Evolutionary conservation across 2,113 vertebrate species (phyloP).

Genomic region (Myrmecophaga tridactyla): DNA sequence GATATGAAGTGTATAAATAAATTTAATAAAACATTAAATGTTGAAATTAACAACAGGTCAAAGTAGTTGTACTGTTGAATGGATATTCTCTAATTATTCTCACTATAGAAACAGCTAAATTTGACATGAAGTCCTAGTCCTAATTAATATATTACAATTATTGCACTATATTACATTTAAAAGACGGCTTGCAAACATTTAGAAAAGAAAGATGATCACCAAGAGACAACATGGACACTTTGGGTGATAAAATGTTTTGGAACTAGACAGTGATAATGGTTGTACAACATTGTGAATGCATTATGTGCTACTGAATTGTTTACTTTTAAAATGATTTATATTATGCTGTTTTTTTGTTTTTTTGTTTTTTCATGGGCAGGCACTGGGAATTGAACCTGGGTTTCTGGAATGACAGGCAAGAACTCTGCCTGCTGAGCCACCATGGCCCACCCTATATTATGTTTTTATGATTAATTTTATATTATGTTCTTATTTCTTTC

Average conservation of each 20-base stretch:
- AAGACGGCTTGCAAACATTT: slow-evolving; percentile 5
- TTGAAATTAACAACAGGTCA: slow-evolving; percentile 9
- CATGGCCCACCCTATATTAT: too few relatives aligned
- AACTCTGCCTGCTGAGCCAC: too few relatives aligned
- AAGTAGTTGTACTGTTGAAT: slow-evolving; percentile 26
- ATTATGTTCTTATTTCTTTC: neutral
- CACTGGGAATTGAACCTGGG: too few relatives aligned
- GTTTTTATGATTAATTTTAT: neutral
- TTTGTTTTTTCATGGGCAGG: too few relatives aligned
- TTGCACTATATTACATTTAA: slow-evolving; percentile 16
- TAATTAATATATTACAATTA: neutral
- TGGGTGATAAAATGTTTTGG: neutral
- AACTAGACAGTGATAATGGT: neutral
- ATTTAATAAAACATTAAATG: neutral
- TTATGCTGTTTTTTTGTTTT: too few relatives aligned
- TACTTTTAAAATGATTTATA: neutral
- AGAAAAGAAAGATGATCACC: neutral
- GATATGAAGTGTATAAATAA: too few relatives aligned
- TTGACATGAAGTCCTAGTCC: neutral
- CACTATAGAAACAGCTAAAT: neutral
- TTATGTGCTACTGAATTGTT: neutral
- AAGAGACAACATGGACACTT: neutral
- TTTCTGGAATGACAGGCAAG: too few relatives aligned
- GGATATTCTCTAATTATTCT: slow-evolving; percentile 5
- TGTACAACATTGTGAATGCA: neutral